phyloP scores from a whole-genome alignment of 2,797 vertebrate species.

The Gila robusta region DNA sequence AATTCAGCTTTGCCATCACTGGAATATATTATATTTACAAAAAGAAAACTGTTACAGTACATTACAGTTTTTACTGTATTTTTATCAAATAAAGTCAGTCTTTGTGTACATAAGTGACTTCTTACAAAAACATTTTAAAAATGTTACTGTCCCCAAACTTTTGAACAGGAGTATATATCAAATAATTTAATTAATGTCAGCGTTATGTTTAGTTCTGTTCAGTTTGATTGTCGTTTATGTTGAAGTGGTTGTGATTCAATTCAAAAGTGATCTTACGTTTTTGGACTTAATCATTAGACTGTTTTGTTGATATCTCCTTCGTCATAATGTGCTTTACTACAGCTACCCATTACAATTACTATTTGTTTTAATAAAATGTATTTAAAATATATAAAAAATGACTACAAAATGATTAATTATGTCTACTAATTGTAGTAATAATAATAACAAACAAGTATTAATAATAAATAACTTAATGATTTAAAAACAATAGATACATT shows the following conservation, averaged over 20 bases:
- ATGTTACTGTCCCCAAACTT: background rate
- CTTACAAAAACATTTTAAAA: background rate
- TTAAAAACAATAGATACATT: background rate
- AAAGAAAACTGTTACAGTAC: background rate
- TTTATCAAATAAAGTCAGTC: no score
- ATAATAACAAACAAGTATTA: background rate
- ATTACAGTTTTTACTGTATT: no score
- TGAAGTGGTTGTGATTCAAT: background rate
- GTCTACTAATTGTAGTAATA: background rate
- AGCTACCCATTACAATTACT: background rate
- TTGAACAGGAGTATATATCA: no score
- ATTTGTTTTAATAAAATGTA: background rate
- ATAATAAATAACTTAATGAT: background rate
- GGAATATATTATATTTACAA: background rate
- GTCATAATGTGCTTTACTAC: background rate
- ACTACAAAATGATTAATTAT: background rate
- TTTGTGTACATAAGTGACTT: background rate
- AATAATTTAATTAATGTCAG: background rate
- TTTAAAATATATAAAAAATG: background rate
- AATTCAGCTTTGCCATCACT: background rate
- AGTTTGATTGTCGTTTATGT: background rate
- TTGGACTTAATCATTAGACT: background rate
- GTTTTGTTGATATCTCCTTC: background rate
- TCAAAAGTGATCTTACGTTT: background rate
- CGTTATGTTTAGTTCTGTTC: background rate